Percentiles rank a stretch among this genome's conserved stretches.
These are phyloP conservation scores for Meteorus colon DNA, from an alignment of 2,888 invertebrate genomes.

Conservation along the genomic window DNA sequence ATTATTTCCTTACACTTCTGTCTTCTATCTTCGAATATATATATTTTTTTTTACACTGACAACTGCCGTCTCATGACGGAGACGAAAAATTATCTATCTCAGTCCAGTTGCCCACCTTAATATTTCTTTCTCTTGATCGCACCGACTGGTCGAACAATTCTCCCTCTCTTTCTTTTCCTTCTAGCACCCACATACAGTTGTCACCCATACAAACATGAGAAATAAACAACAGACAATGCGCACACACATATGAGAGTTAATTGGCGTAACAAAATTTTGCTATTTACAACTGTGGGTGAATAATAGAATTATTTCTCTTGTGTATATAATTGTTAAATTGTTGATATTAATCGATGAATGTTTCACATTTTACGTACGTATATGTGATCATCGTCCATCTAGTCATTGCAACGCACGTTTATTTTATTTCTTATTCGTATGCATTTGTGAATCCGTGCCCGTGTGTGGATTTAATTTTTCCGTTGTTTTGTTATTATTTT, in stretches of 20 bases:
- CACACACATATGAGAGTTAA: not conserved
- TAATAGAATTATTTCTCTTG: not conserved
- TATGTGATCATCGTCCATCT: constrained; percentile 7
- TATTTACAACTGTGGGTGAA: constrained; percentile 2
- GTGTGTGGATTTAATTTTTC: not conserved
- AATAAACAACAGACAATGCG: too few relatives aligned
- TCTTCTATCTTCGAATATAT: not conserved
- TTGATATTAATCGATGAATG: not conserved
- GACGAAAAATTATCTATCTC: not conserved
- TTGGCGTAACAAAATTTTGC: not conserved
- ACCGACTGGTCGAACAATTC: too few relatives aligned
- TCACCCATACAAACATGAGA: not conserved
- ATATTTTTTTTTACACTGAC: not conserved
- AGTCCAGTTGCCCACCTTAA: not conserved
- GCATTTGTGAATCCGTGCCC: too few relatives aligned
- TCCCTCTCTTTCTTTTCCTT: not conserved
- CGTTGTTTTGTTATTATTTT: not conserved
- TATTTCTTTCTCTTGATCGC: not conserved
- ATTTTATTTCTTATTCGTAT: not conserved
- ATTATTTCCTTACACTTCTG: not conserved
- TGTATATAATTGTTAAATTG: too few relatives aligned
- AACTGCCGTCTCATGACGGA: not conserved
- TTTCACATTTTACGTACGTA: not conserved
- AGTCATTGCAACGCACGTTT: not conserved
- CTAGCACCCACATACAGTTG: not conserved